Conservation (phyloP, 1,140 invertebrate genomes). For the Eupeodes corollae region DNA sequence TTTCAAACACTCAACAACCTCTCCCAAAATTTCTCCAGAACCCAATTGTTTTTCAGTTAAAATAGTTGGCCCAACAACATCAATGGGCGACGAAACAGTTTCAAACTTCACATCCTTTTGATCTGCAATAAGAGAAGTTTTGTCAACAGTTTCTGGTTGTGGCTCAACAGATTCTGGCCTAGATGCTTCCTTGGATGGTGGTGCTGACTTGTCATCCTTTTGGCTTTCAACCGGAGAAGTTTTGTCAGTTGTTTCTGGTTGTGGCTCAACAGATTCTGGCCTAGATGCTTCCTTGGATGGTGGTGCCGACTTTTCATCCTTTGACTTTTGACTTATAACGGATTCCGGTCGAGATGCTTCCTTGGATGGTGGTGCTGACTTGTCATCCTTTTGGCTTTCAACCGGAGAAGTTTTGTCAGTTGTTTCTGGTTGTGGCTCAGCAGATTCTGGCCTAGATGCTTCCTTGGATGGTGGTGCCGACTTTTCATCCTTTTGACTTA, state of each 20-base stretch:
- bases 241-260: no score
- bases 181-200: no score
- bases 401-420: slow-evolving; percentile 4
- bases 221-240: no score
- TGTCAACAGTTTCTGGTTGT: slow-evolving; percentile 10
- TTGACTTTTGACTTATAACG: background rate
- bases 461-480: slow-evolving; percentile 6
- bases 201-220: no score
- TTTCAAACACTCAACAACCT: background rate
- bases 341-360: background rate
- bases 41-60: background rate
- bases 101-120: slow-evolving; percentile 8
- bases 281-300: background rate
- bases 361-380: slow-evolving; percentile 4
- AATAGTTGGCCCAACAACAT: slow-evolving; percentile 15
- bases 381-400: slow-evolving; percentile 8
- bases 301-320: background rate
- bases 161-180: slow-evolving; percentile 28
- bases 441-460: slow-evolving; percentile 11
- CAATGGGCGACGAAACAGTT: slow-evolving; percentile 29
- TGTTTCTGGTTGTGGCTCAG: slow-evolving; percentile 9
- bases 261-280: background rate
- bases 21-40: background rate
- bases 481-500: background rate
- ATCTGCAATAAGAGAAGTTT: slow-evolving; percentile 9